Evolutionary conservation across 2,888 invertebrate genomes (phyloP).

Genomic region (Ophion ventricosus): DNA sequence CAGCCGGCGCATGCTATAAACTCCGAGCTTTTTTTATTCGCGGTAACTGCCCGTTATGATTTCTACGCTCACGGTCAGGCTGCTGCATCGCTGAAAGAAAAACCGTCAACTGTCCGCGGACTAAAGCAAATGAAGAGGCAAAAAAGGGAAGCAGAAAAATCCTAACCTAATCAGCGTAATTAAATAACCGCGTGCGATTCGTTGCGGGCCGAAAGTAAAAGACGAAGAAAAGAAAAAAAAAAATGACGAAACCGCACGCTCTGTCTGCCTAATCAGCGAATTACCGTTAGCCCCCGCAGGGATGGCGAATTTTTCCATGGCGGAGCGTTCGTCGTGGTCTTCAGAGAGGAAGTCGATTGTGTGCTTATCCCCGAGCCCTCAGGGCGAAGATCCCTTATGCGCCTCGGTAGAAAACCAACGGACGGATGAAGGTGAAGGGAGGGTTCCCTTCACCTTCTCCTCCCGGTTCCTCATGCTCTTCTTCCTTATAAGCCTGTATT

Average conservation of each 20-base stretch:
- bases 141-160: conserved; percentile 47
- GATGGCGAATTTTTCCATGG: conserved; percentile 24
- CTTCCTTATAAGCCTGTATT: conserved; percentile 40
- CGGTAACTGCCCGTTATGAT: not conserved
- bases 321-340: conserved; percentile 24
- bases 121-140: conserved; percentile 33
- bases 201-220: conserved; percentile 57
- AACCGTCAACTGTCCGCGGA: not conserved
- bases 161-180: conserved; percentile 48
- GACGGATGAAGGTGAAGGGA: too few species aligned
- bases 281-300: conserved; percentile 46
- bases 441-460: too few species aligned
- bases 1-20: conserved; percentile 19
- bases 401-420: conserved; percentile 35
- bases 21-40: conserved; percentile 16
- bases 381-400: conserved; percentile 50
- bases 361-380: conserved; percentile 51
- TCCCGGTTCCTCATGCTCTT: conserved; percentile 1
- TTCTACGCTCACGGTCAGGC: not conserved
- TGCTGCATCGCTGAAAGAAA: conserved; percentile 28
- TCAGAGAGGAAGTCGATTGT: conserved; percentile 63
- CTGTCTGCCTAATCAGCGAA: conserved; percentile 55
- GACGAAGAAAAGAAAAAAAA: conserved; percentile 58
- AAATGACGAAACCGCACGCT: conserved; percentile 32
- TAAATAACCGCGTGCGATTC: conserved; percentile 51